Conservation (phyloP, 2,888 invertebrate genomes). For the Synanthedon myopaeformis region DNA sequence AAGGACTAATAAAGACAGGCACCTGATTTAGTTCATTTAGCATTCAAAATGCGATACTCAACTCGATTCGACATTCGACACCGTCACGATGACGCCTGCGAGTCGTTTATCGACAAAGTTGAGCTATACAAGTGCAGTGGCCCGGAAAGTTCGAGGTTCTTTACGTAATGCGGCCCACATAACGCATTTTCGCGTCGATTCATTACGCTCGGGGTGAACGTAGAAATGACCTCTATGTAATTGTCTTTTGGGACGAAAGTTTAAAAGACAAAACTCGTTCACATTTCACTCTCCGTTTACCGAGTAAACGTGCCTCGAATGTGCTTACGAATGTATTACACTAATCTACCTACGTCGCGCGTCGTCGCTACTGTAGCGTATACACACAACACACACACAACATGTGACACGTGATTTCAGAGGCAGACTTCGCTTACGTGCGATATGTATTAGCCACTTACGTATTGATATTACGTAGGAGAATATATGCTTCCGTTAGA, state of each 20-base stretch:
- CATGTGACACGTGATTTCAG: neutral
- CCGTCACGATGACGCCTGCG: conserved; percentile 40
- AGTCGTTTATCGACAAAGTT: conserved; percentile 47
- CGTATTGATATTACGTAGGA: neutral
- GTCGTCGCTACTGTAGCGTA: neutral
- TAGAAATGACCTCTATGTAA: conserved; percentile 30
- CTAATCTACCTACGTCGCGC: neutral
- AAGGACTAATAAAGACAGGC: conserved; percentile 10
- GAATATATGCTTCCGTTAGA: no score
- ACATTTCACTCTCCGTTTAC: neutral
- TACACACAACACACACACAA: neutral
- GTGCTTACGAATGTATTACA: neutral
- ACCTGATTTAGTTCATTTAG: conserved; percentile 25
- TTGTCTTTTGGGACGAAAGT: conserved; percentile 7
- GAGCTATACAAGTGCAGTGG: conserved; percentile 49
- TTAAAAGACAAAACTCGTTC: neutral
- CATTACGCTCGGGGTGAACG: conserved; percentile 30
- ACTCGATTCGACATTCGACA: conserved; percentile 21
- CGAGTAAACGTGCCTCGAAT: neutral
- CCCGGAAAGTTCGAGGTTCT: conserved; percentile 46
- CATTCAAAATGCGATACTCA: conserved; percentile 18
- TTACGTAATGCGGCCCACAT: conserved; percentile 45
- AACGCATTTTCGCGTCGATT: conserved; percentile 29
- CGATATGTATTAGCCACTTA: neutral
- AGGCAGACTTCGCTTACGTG: neutral